phyloP scores from a whole-genome alignment of 2,888 invertebrate genomes.

The Mayetiola destructor region DNA sequence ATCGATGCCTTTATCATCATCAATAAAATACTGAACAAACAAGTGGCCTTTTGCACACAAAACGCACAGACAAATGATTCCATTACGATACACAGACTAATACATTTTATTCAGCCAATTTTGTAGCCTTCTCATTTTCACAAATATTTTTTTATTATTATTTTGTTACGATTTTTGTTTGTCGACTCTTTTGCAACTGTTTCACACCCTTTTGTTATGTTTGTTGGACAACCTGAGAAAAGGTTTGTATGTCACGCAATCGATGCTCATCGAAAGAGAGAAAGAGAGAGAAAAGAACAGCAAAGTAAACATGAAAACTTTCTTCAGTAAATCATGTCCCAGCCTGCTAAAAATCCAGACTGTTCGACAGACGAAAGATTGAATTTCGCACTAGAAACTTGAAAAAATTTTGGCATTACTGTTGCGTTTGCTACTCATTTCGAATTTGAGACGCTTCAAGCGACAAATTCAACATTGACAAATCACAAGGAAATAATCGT shows the following conservation, averaged over 20 bases:
- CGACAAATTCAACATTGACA: no score
- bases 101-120: background rate
- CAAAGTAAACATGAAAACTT: no score
- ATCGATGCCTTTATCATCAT: conserved; percentile 11
- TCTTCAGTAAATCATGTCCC: no score
- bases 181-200: background rate
- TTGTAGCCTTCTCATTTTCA: background rate
- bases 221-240: background rate
- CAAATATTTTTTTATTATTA: background rate
- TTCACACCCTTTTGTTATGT: background rate
- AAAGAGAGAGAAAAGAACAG: background rate
- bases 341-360: background rate
- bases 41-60: background rate
- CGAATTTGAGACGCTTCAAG: no score
- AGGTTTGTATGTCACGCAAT: conserved; percentile 4
- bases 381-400: no score
- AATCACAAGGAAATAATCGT: no score
- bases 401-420: no score
- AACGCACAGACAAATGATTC: conserved; percentile 12
- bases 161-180: background rate
- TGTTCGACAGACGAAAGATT: no score
- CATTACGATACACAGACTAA: background rate
- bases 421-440: no score
- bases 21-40: conserved; percentile 11
- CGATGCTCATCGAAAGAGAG: background rate